Conservation (phyloP, 2,888 invertebrate species). For the Uloborus plumipes region DNA sequence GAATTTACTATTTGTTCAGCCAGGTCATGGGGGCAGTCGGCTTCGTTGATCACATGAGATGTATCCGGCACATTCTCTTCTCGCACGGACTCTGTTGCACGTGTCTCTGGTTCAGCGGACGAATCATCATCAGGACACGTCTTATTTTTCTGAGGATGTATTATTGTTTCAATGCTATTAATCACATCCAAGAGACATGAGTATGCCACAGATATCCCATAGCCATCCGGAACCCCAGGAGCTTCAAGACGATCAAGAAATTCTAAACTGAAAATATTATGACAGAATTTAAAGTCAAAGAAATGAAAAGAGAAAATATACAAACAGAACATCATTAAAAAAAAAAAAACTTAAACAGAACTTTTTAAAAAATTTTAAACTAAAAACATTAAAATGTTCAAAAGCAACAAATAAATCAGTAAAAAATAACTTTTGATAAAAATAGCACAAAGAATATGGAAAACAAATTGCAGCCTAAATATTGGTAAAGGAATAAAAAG, state of each 20-base stretch:
- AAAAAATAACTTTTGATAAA: too few relatives aligned
- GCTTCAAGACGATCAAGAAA: slow-evolving; percentile 96
- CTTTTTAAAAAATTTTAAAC: neutral
- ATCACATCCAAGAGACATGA: slow-evolving; percentile 93
- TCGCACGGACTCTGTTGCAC: neutral
- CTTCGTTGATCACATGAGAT: slow-evolving; percentile 46
- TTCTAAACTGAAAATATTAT: slow-evolving; percentile 79
- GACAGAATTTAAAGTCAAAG: neutral
- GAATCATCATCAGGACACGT: neutral
- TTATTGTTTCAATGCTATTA: slow-evolving; percentile 83
- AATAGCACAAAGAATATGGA: too few relatives aligned
- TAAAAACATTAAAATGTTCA: neutral
- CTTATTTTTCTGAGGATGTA: slow-evolving; percentile 69
- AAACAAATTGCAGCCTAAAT: too few relatives aligned
- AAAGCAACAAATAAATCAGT: too few relatives aligned
- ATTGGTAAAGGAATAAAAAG: too few relatives aligned
- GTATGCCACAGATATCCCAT: slow-evolving; percentile 95
- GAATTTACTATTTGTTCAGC: slow-evolving; percentile 85
- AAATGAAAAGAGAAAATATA: neutral
- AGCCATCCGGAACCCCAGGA: slow-evolving; percentile 94
- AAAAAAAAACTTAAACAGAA: neutral
- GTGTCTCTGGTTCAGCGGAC: neutral
- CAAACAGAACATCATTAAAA: neutral
- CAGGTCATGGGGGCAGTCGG: slow-evolving; percentile 36
- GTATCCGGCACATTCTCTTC: slow-evolving; percentile 22